phyloP scores from a whole-genome alignment of 2,797 vertebrate genomes.

The Garrulus glandarius region DNA sequence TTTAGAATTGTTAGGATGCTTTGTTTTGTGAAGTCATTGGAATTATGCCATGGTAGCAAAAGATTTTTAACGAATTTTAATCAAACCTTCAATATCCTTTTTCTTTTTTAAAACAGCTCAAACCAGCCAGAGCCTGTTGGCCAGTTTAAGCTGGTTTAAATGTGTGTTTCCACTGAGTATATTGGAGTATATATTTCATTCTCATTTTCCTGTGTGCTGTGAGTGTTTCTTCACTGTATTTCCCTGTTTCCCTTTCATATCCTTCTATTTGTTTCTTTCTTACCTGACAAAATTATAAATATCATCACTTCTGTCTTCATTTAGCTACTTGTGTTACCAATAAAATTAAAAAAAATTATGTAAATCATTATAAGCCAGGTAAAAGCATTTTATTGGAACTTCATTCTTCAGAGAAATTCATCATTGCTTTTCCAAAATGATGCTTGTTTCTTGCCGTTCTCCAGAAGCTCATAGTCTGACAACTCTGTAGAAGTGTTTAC shows the following conservation, averaged over 20 bases:
- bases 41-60: not conserved
- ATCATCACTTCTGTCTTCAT: not conserved
- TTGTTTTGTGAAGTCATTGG: not conserved
- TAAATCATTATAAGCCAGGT: not conserved
- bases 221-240: not conserved
- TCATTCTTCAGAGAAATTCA: not conserved
- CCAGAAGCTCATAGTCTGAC: not conserved
- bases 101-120: not conserved
- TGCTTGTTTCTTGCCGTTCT: not conserved
- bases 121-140: not conserved
- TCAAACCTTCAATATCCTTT: not conserved
- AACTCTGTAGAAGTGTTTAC: not conserved
- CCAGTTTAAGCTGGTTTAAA: not conserved
- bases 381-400: not conserved
- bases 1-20: not conserved
- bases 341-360: rapidly evolving
- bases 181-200: not conserved
- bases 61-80: not conserved
- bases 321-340: not conserved
- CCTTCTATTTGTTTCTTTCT: not conserved
- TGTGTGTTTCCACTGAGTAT: not conserved
- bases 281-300: not conserved
- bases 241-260: not conserved
- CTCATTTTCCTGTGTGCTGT: not conserved
- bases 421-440: not conserved